These are phyloP conservation scores for Ariopsis seemanni DNA, from an alignment of 2,113 vertebrate genomes.

Conservation along the genomic window DNA sequence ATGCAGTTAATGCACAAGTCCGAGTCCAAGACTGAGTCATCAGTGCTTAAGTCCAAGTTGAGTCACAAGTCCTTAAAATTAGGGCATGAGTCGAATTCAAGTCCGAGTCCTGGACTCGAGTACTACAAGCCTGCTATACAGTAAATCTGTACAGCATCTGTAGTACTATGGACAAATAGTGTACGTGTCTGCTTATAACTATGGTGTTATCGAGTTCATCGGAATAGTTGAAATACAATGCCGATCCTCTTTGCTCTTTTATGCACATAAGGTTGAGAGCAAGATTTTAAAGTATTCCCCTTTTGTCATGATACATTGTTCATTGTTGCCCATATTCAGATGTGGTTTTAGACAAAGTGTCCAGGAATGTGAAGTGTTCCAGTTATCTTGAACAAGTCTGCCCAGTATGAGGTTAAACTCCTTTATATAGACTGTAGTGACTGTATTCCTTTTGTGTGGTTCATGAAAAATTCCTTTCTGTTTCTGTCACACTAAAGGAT, in stretches of 20 bases:
- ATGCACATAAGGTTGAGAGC: not conserved
- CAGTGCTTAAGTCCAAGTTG: too few relatives aligned
- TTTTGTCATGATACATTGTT: not conserved
- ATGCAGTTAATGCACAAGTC: too few relatives aligned
- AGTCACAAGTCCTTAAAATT: too few relatives aligned
- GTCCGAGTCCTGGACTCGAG: too few relatives aligned
- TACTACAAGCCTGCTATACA: too few relatives aligned
- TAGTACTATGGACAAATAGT: not conserved
- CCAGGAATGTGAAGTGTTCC: slow-evolving; percentile 33
- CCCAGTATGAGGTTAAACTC: slow-evolving; percentile 20
- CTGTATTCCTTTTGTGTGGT: slow-evolving; percentile 22
- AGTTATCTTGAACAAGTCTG: slow-evolving; percentile 6
- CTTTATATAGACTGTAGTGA: slow-evolving; percentile 40
- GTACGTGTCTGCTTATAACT: not conserved
- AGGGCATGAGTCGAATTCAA: too few relatives aligned
- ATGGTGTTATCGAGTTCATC: not conserved
- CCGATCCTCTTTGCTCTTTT: not conserved
- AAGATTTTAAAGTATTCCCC: not conserved
- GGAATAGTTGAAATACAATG: not conserved
- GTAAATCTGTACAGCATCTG: too few relatives aligned
- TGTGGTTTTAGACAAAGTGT: not conserved
- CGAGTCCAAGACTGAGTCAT: too few relatives aligned
- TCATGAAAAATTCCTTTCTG: slow-evolving; percentile 36
- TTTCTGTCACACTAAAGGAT: slow-evolving; percentile 30
- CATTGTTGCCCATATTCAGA: slow-evolving; percentile 38